Base-by-base conservation (phyloP, 2,797 vertebrate species). In the Pseudocheirus occidentalis region DNA sequence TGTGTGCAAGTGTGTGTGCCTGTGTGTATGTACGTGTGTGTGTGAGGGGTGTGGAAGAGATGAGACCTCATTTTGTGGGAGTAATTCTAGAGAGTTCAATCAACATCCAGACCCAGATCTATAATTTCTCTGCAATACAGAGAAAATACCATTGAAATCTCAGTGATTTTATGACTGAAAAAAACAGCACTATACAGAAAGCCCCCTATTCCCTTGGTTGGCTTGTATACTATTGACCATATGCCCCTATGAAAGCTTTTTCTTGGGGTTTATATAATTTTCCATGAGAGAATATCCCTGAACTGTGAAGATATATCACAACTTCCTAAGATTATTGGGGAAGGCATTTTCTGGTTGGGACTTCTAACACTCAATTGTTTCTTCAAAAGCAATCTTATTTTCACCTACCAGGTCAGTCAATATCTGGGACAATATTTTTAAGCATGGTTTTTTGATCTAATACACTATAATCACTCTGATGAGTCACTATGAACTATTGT, bases 381-480 rank as follows among this genome's bases (percentile, higher is more conserved):
- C 53, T 0, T 0, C 29, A 66, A 0, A 90, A 27, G 24, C 59
- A 9, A 1, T 16, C 10, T 95, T 54, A 0, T 57, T 95, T 92
- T 95, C 6, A 24, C 91, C 29, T 92, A 0, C 90, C 11, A 90
- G 89, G 12, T 91, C n/a, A 92, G 90, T 29, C 10, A 46, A 12
- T 57, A 95, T 54, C 50, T 6, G 94, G 13, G 55, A 24, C 21
- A 59, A 9, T n/a, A 81, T 31, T 46, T 87, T 91, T 93, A 92
- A 96, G 93, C 6, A 29, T 0, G 31, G 0, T 21, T 29, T 95
- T 66, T 97, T 97, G 96, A 94, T 54, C 2, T 92, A 34, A 92
- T 28, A 90, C 52, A 93, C 14, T 96, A 0, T 28, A 34, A 92
- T 34, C 81, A 46, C 5, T 92, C 90, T 92, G 92, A 96, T 54